A percentile compares a stretch with the other conserved stretches of the same genome.
phyloP scores from a whole-genome alignment of 1,140 invertebrate genomes.

The Adelges cooleyi region DNA sequence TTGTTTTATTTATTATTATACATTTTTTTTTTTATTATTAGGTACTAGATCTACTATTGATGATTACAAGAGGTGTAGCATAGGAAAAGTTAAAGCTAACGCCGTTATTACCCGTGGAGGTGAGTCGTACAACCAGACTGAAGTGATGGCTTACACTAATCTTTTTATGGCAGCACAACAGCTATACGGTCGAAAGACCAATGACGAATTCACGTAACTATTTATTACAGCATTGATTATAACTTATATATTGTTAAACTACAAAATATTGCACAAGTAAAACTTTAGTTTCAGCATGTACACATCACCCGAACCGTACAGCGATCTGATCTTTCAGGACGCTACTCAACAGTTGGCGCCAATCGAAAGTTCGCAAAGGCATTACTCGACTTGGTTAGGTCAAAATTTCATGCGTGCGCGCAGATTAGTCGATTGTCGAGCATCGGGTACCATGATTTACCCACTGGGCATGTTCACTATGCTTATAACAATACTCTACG shows the following conservation, averaged over 20 bases:
- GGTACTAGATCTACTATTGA: conserved; percentile 60
- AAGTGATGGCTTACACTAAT: conserved; percentile 73
- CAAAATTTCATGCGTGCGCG: conserved; percentile 62
- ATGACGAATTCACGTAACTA: conserved; percentile 66
- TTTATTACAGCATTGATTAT: neutral
- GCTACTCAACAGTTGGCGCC: conserved; percentile 70
- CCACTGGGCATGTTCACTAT: neutral
- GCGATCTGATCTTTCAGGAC: conserved; percentile 86
- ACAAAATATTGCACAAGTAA: neutral
- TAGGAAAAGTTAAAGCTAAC: conserved; percentile 83
- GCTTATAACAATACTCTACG: neutral
- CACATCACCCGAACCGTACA: conserved; percentile 61
- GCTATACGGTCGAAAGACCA: conserved; percentile 70
- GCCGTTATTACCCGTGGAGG: conserved; percentile 78
- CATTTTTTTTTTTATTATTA: conserved; percentile 33
- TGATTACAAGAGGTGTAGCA: conserved; percentile 74
- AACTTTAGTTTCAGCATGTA: conserved; percentile 73
- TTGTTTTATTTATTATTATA: too few relatives aligned
- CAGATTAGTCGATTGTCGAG: conserved; percentile 63
- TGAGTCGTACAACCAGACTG: conserved; percentile 59
- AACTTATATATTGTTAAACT: neutral
- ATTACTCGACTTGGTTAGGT: conserved; percentile 58
- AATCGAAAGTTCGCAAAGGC: conserved; percentile 49
- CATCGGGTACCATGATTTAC: conserved; percentile 38
- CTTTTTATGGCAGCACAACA: conserved; percentile 83